Percentiles rank a stretch among this genome's conserved stretches.
These are phyloP conservation scores for Toxotes jaculatrix DNA, from an alignment of 2,113 vertebrate species.

Conservation along the genomic window DNA sequence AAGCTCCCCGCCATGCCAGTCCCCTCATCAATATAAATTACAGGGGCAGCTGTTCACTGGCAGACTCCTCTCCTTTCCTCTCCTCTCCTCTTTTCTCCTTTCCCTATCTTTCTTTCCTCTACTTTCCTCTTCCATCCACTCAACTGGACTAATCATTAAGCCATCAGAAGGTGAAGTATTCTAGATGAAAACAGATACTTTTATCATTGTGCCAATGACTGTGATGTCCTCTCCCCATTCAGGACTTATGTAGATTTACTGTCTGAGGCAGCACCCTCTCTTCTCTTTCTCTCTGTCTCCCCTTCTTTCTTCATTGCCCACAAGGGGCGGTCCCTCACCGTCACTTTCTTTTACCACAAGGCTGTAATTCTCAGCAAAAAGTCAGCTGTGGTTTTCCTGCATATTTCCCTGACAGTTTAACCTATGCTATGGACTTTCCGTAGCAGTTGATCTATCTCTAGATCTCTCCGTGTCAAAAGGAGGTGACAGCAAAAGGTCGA, in stretches of 20 bases:
- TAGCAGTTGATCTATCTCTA: conserved; percentile 8
- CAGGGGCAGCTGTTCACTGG: conserved; percentile 84
- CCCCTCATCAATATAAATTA: conserved; percentile 87
- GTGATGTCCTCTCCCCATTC: conserved; percentile 42
- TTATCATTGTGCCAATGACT: conserved; percentile 64
- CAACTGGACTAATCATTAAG: conserved; percentile 63
- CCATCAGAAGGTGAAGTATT: conserved; percentile 76
- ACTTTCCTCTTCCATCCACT: conserved; percentile 45
- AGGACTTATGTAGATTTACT: conserved; percentile 50
- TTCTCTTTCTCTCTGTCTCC: conserved; percentile 24
- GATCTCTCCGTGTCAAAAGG: conserved; percentile 19
- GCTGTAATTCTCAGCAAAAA: conserved; percentile 69
- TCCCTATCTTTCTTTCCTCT: conserved; percentile 23
- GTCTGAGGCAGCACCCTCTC: conserved; percentile 25
- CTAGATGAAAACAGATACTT: conserved; percentile 80
- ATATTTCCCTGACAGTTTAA: conserved; percentile 66
- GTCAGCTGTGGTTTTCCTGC: conserved; percentile 70
- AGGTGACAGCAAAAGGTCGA: conserved; percentile 18
- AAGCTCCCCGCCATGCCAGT: conserved; percentile 77
- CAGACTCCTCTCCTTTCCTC: conserved; percentile 61
- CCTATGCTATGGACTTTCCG: conserved; percentile 45
- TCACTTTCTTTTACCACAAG: conserved; percentile 55
- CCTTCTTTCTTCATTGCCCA: conserved; percentile 27
- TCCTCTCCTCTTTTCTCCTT: conserved; percentile 25
- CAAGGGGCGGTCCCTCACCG: conserved; percentile 44